These are phyloP conservation scores for Burhinus oedicnemus DNA, from an alignment of 2,113 vertebrate genomes.

Conservation along the genomic window DNA sequence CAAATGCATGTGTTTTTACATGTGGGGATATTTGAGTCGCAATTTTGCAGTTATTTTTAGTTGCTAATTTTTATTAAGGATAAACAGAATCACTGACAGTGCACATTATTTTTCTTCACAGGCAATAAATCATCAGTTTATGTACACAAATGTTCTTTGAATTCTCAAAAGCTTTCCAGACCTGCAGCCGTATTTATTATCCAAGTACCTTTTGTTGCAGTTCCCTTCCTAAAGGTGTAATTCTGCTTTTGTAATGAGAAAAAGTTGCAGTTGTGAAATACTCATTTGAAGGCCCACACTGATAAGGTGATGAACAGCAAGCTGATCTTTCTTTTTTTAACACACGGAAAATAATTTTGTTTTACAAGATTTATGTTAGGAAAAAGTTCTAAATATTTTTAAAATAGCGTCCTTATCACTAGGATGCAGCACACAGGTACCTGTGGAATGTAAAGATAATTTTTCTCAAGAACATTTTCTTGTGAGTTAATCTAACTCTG, in stretches of 20 bases:
- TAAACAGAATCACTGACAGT: slow-evolving; percentile 48
- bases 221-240: slow-evolving; percentile 15
- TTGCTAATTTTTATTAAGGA: slow-evolving; percentile 42
- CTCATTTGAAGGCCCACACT: background rate
- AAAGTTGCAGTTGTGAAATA: slow-evolving; percentile 23
- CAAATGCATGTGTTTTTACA: background rate
- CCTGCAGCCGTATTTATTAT: slow-evolving; percentile 29
- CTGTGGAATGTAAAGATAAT: background rate
- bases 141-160: slow-evolving; percentile 36
- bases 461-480: slow-evolving; percentile 12
- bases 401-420: background rate
- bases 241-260: slow-evolving; percentile 48
- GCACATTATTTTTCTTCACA: slow-evolving; percentile 43
- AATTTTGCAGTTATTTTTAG: background rate
- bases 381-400: slow-evolving; percentile 32
- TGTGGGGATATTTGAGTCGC: background rate
- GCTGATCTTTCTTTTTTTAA: background rate
- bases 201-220: background rate
- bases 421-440: background rate
- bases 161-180: slow-evolving; percentile 45
- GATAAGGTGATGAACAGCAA: background rate
- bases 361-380: slow-evolving; percentile 55
- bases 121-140: slow-evolving; percentile 58
- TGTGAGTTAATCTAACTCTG: background rate
- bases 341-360: slow-evolving; percentile 42